Conservation (phyloP, 2,888 invertebrate species). For the Drosophila bunnanda region DNA sequence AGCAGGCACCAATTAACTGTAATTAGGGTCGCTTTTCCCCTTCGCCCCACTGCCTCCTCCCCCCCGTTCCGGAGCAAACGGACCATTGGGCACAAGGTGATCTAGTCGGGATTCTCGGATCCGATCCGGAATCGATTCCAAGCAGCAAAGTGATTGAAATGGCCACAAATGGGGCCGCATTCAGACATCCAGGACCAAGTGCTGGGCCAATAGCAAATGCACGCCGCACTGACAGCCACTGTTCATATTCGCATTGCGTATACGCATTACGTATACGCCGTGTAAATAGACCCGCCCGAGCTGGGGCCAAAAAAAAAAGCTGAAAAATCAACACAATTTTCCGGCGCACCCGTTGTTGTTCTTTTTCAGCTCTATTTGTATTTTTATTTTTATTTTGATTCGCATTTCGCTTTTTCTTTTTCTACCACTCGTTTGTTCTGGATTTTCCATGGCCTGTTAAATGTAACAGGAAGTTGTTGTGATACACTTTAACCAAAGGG, state of each 20-base stretch:
- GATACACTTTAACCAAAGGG: not conserved
- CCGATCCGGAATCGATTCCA: conserved; percentile 2
- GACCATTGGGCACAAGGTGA: not conserved
- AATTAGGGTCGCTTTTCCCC: conserved; percentile 57
- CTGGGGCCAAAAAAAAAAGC: conserved; percentile 19
- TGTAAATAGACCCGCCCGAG: conserved; percentile 10
- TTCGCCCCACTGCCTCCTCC: not conserved
- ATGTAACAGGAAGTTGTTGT: conserved; percentile 24
- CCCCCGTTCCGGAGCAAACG: conserved; percentile 3
- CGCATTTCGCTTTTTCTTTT: not conserved
- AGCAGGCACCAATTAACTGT: conserved; percentile 62
- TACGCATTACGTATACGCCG: conserved; percentile 35
- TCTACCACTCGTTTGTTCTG: conserved; percentile 25
- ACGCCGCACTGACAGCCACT: not conserved
- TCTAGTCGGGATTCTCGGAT: not conserved
- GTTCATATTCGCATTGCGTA: conserved; percentile 30
- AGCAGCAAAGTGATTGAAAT: conserved; percentile 5
- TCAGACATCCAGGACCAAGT: conserved; percentile 20
- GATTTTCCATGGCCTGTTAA: conserved; percentile 15
- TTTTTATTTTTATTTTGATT: conserved; percentile 16
- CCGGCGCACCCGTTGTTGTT: conserved; percentile 15
- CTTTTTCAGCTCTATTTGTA: conserved; percentile 9
- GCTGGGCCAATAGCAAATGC: conserved; percentile 22
- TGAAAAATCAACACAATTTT: conserved; percentile 53
- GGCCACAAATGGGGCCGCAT: not conserved